Evolutionary conservation across 2,888 invertebrate species (phyloP).

Genomic region (Zygothrica quintamaculata): DNA sequence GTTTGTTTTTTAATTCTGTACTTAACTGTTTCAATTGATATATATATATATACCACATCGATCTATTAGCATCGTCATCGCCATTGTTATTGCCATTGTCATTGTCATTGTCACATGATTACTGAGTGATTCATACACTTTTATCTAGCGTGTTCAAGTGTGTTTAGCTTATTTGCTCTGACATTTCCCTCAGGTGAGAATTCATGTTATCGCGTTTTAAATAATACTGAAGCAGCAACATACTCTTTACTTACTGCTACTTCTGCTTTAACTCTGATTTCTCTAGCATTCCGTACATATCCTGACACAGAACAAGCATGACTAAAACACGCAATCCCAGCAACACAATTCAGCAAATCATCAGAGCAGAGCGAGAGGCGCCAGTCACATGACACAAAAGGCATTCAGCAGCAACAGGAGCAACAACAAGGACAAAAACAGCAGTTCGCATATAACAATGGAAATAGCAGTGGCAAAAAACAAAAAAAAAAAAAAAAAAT

Average conservation of each 20-base stretch:
- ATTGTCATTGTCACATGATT: too few relatives aligned
- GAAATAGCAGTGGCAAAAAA: slow-evolving; percentile 18
- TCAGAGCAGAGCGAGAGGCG: slow-evolving; percentile 48
- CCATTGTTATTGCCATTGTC: too few relatives aligned
- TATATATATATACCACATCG: too few relatives aligned
- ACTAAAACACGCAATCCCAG: slow-evolving; percentile 39
- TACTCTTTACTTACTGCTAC: background rate
- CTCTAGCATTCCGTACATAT: slow-evolving; percentile 8
- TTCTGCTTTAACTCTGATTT: background rate
- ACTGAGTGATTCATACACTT: background rate
- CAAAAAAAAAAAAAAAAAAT: slow-evolving; percentile 4
- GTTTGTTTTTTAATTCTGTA: too few relatives aligned
- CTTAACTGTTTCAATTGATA: too few relatives aligned
- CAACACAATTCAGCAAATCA: slow-evolving; percentile 51
- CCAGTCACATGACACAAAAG: slow-evolving; percentile 62
- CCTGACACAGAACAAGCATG: slow-evolving; percentile 15
- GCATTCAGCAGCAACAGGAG: slow-evolving; percentile 52
- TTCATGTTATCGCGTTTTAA: slow-evolving; percentile 47
- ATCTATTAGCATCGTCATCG: too few relatives aligned
- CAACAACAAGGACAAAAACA: slow-evolving; percentile 40
- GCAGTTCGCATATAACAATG: slow-evolving; percentile 53
- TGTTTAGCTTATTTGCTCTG: slow-evolving; percentile 51
- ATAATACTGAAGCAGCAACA: slow-evolving; percentile 43
- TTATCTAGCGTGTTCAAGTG: slow-evolving; percentile 19
- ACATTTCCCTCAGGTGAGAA: slow-evolving; percentile 36